Percentiles rank a stretch among this genome's conserved stretches.
Conservation (phyloP, 2,888 invertebrate species). For the Tenthredo livida region DNA sequence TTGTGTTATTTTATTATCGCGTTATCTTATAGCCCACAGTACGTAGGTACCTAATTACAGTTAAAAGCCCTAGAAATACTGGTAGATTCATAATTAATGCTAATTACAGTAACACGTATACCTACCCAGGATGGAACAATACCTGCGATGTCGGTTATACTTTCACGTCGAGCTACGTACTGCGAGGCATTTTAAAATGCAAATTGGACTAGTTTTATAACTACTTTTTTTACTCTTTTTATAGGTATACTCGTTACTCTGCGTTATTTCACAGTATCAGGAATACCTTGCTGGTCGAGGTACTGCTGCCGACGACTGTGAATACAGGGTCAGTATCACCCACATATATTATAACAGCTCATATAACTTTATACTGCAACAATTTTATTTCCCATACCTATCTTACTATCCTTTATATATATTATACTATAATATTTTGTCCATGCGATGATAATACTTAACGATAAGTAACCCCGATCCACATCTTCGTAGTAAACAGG, state of each 20-base stretch:
- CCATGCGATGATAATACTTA: not conserved
- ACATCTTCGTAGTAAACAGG: not conserved
- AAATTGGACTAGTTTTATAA: slow-evolving; percentile 24
- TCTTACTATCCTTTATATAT: not conserved
- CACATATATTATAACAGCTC: not conserved
- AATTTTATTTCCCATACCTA: not conserved
- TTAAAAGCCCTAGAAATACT: not conserved
- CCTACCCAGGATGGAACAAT: not conserved
- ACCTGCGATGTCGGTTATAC: not conserved
- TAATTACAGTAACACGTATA: not conserved
- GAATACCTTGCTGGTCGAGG: slow-evolving; percentile 88
- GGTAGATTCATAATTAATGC: slow-evolving; percentile 7
- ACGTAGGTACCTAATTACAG: not conserved
- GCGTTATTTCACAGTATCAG: slow-evolving; percentile 93
- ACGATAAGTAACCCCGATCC: not conserved
- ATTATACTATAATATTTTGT: not conserved
- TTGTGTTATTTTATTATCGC: not conserved
- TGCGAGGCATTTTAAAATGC: not conserved
- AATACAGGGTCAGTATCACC: slow-evolving; percentile 79
- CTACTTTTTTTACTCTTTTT: slow-evolving; percentile 61
- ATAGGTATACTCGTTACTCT: slow-evolving; percentile 90
- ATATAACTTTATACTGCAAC: too few species aligned
- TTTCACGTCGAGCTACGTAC: not conserved
- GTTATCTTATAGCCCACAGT: not conserved
- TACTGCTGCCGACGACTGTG: slow-evolving; percentile 84